Evolutionary conservation across 2,888 invertebrate species (phyloP).

Genomic region (Sthenelais limicola): DNA sequence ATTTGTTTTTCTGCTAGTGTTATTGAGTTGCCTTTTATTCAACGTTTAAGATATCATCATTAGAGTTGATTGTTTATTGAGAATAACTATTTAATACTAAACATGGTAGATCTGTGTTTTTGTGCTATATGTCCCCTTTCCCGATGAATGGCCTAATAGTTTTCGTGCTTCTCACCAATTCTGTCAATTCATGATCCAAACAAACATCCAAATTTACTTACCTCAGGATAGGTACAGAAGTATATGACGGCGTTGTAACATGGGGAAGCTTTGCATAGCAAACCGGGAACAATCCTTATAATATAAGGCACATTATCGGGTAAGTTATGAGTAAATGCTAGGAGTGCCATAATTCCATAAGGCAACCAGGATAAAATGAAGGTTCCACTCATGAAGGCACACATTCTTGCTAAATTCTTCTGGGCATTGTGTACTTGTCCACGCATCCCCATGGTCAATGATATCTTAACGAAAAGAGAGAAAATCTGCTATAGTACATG

Average conservation of each 20-base stretch:
- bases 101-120: too few relatives aligned
- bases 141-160: too few relatives aligned
- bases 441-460: neutral
- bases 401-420: neutral
- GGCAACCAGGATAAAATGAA: neutral
- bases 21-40: too few relatives aligned
- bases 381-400: neutral
- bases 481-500: neutral
- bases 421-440: neutral
- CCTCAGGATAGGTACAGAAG: too few relatives aligned
- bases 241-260: neutral
- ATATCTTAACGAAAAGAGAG: neutral
- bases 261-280: constrained; percentile 11
- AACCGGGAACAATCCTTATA: neutral
- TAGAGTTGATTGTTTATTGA: too few relatives aligned
- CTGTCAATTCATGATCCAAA: too few relatives aligned
- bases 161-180: too few relatives aligned
- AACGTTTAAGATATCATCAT: too few relatives aligned
- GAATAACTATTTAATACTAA: too few relatives aligned
- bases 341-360: neutral
- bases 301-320: neutral
- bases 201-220: too few relatives aligned
- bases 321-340: neutral
- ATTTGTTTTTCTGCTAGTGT: too few relatives aligned
- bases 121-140: too few relatives aligned